Conservation (phyloP, 2,113 vertebrate species). For the Dendropsophus ebraccatus region DNA sequence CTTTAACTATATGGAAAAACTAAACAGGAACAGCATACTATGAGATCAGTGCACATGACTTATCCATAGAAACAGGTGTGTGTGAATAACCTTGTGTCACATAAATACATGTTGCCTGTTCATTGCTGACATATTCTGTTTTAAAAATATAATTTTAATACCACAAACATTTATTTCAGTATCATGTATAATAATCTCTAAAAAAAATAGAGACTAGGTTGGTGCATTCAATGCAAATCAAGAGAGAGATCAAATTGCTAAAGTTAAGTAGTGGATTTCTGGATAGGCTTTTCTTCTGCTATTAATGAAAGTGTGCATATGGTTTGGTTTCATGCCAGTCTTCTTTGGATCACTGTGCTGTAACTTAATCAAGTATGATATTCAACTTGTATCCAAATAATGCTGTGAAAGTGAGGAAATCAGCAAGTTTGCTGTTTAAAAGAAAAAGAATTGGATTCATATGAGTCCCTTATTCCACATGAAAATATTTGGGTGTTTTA, state of each 20-base stretch:
- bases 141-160: too few relatives aligned
- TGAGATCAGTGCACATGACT: too few relatives aligned
- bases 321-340: conserved; percentile 42
- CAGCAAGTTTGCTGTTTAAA: conserved; percentile 40
- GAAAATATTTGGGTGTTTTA: conserved; percentile 35
- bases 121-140: too few relatives aligned
- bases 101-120: too few relatives aligned
- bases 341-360: conserved; percentile 42
- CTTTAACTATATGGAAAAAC: too few relatives aligned
- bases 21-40: too few relatives aligned
- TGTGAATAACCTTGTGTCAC: too few relatives aligned
- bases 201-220: too few relatives aligned
- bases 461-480: conserved; percentile 39
- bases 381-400: conserved; percentile 39
- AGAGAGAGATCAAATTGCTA: neutral
- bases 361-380: conserved; percentile 55
- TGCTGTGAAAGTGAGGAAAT: conserved; percentile 45
- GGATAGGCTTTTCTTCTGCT: conserved; percentile 16
- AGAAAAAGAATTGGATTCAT: conserved; percentile 34
- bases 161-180: too few relatives aligned
- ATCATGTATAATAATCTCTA: too few relatives aligned
- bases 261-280: conserved; percentile 21
- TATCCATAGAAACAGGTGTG: too few relatives aligned
- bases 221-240: neutral
- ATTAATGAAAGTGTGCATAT: conserved; percentile 35